These are phyloP conservation scores for Ptychobarbus kaznakovi DNA, from an alignment of 2,797 vertebrate species.

Conservation along the genomic window DNA sequence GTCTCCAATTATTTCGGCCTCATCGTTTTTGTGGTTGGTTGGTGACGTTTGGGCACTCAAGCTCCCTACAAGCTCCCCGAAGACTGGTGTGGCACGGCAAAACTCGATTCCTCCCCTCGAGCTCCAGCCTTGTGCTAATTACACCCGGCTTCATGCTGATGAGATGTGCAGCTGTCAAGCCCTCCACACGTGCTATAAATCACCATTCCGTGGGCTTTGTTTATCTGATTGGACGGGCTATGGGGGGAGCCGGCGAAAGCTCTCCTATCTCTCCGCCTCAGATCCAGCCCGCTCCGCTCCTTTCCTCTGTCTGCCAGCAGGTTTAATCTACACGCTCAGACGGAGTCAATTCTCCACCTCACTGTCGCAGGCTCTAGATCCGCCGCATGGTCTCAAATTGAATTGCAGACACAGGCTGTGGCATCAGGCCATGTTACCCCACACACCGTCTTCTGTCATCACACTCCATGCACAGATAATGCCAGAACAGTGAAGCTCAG, in stretches of 20 bases:
- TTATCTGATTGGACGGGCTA: constrained; percentile 66
- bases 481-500: constrained; percentile 31
- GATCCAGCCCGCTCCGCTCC: constrained; percentile 65
- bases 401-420: constrained; percentile 61
- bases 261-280: constrained; percentile 65
- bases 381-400: constrained; percentile 64
- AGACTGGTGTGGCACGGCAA: neutral
- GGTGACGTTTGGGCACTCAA: constrained; percentile 28
- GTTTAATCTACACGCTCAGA: constrained; percentile 62
- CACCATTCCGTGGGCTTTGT: constrained; percentile 69
- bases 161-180: constrained; percentile 75
- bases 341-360: constrained; percentile 65
- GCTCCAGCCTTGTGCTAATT: constrained; percentile 56
- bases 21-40: constrained; percentile 34
- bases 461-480: constrained; percentile 30
- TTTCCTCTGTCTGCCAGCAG: constrained; percentile 63
- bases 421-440: constrained; percentile 56
- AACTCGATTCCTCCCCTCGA: neutral
- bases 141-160: constrained; percentile 48
- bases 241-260: constrained; percentile 51
- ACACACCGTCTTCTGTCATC: constrained; percentile 40
- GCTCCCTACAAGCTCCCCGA: constrained; percentile 1
- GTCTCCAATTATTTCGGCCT: constrained; percentile 51
- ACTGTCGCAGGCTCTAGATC: constrained; percentile 56
- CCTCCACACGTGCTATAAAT: constrained; percentile 76